Evolutionary conservation across 2,797 vertebrate species (phyloP).

Genomic region (Lophius americanus): DNA sequence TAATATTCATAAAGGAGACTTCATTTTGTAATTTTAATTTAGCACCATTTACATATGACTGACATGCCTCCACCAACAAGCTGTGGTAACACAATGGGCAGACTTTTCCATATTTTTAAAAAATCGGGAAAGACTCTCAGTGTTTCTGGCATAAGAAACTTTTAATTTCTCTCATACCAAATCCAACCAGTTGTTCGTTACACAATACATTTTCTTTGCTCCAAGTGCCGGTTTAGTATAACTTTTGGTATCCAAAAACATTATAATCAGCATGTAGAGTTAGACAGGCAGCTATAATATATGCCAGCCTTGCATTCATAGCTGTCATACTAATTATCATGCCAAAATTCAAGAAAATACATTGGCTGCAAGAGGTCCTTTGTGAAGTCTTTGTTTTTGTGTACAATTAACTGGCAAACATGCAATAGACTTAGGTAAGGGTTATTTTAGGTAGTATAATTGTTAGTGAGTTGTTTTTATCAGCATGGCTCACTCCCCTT

Average conservation of each 20-base stretch:
- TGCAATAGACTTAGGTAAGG: constrained; percentile 76
- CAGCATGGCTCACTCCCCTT: constrained; percentile 81
- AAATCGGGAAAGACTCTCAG: not conserved
- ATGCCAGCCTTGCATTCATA: constrained; percentile 75
- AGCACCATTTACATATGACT: constrained; percentile 16
- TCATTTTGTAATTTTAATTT: not conserved
- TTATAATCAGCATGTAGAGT: constrained; percentile 60
- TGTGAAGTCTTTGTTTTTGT: constrained; percentile 79
- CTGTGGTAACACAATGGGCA: constrained; percentile 3
- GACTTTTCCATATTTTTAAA: constrained; percentile 10
- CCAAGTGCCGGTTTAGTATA: constrained; percentile 41
- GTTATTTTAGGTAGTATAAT: constrained; percentile 83
- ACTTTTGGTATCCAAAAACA: constrained; percentile 65
- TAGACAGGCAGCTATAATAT: constrained; percentile 75
- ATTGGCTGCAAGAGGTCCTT: constrained; percentile 73
- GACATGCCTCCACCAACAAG: constrained; percentile 18
- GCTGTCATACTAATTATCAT: constrained; percentile 78
- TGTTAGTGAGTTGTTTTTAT: constrained; percentile 83
- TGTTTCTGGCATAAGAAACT: not conserved
- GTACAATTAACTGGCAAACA: constrained; percentile 79
- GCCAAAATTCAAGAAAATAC: constrained; percentile 78
- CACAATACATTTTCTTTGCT: constrained; percentile 13
- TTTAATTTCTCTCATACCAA: constrained; percentile 2
- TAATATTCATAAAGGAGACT: constrained; percentile 37
- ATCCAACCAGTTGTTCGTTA: constrained; percentile 23